Percentiles rank a stretch among this genome's conserved stretches.
phyloP scores from a whole-genome alignment of 1,140 invertebrate genomes.

The Bradysia coprophila region DNA sequence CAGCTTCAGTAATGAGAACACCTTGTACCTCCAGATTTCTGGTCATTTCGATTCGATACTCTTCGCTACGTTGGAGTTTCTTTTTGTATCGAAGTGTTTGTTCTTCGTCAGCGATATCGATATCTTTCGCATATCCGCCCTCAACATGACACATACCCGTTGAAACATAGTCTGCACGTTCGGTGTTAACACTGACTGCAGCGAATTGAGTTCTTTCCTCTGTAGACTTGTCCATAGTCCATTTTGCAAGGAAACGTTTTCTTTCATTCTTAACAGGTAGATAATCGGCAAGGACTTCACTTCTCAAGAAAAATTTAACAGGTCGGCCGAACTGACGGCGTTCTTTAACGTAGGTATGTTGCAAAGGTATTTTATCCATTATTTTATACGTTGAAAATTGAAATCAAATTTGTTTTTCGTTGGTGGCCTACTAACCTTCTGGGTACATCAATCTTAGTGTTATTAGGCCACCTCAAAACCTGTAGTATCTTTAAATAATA shows the following conservation, averaged over 20 bases:
- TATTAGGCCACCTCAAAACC: too few species aligned
- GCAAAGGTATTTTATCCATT: too few species aligned
- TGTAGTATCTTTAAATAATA: too few species aligned
- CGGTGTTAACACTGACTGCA: constrained; percentile 38
- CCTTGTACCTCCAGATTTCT: not conserved
- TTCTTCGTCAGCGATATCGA: constrained; percentile 71
- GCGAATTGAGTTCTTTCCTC: constrained; percentile 40
- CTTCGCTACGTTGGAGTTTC: constrained; percentile 88
- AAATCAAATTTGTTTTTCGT: too few species aligned
- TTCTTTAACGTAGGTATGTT: constrained; percentile 43
- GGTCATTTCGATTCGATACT: constrained; percentile 29
- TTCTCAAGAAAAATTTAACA: constrained; percentile 50
- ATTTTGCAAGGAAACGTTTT: constrained; percentile 50
- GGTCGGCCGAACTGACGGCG: constrained; percentile 48
- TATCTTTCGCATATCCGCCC: constrained; percentile 90
- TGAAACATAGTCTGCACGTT: constrained; percentile 24
- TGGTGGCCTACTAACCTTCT: too few species aligned
- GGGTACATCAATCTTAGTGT: too few species aligned
- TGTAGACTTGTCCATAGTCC: constrained; percentile 38
- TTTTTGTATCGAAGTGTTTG: constrained; percentile 66
- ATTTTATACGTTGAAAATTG: too few species aligned
- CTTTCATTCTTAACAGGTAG: constrained; percentile 34
- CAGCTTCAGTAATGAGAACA: not conserved
- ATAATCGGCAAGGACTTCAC: constrained; percentile 28
- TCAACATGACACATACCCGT: constrained; percentile 71